phyloP scores from a whole-genome alignment of 2,113 vertebrate species.

The Melanostigma gelatinosum region DNA sequence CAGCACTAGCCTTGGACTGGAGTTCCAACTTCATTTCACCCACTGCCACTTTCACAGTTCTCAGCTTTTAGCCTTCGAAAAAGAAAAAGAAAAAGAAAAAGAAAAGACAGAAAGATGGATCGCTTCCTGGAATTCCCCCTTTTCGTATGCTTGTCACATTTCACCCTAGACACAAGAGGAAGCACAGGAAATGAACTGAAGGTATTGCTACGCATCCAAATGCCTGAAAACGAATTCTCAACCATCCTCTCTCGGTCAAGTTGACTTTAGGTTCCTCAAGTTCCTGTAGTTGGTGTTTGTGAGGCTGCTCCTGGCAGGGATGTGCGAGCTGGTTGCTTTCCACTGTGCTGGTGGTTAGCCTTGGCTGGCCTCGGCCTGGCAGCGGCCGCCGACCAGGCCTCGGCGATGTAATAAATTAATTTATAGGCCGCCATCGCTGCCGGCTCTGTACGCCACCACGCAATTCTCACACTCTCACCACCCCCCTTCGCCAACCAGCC shows the following conservation, averaged over 20 bases:
- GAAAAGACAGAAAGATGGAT: constrained; percentile 22
- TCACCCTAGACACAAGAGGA: constrained; percentile 30
- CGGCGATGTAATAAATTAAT: constrained; percentile 70
- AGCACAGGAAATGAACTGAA: constrained; percentile 29
- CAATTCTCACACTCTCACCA: constrained; percentile 71
- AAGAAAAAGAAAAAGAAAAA: constrained; percentile 8
- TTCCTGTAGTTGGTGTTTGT: constrained; percentile 21
- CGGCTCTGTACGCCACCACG: constrained; percentile 57
- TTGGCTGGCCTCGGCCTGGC: constrained; percentile 52
- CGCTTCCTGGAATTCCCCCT: constrained; percentile 72
- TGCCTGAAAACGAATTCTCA: not conserved
- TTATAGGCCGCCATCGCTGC: constrained; percentile 49
- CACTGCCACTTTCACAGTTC: constrained; percentile 50
- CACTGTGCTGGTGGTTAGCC: constrained; percentile 53
- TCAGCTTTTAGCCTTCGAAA: constrained; percentile 25
- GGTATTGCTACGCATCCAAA: constrained; percentile 10
- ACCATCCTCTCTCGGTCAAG: not conserved
- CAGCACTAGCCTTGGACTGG: not conserved
- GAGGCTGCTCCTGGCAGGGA: constrained; percentile 25
- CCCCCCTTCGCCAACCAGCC: constrained; percentile 18
- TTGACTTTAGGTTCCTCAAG: constrained; percentile 10
- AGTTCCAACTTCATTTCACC: constrained; percentile 42
- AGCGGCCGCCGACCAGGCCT: constrained; percentile 34
- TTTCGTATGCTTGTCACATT: constrained; percentile 58
- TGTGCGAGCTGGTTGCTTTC: constrained; percentile 51